Base-by-base conservation (phyloP, 2,888 invertebrate genomes). In the Mythimna albipuncta region DNA sequence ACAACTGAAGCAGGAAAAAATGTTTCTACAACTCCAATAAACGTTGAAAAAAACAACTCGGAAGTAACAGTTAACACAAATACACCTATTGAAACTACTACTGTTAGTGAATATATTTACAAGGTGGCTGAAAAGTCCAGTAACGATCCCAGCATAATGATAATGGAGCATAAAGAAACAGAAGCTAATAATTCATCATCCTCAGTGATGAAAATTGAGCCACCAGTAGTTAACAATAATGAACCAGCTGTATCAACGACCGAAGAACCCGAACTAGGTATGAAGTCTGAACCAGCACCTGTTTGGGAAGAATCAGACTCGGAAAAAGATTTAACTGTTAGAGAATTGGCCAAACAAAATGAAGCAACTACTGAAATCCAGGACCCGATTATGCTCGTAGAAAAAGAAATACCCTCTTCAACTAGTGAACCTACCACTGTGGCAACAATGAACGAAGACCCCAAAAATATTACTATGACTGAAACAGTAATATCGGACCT, bases 21-120 rank as follows among this genome's bases (percentile, higher is more conserved):
- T 61, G 19, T 32, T 16, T 50, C 63, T 7, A 59, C 50, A 10
- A 58, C 64, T 59, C 54, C 32, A 44, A 82, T 74, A 57, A 64
- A 63, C 38, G 77, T 75, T 21, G 77, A 70, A 54, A 69, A 69
- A 61, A 64, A 52, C 11, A 72, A 62, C 62, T 77, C 75, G 32
- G 85, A 79, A 69, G 79, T 41, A n/a, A 85, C 69, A 57, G 64
- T 77, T 54, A 68, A 55, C 3, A 76, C 81, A 44, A 84, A 81
- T 64, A 61, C 69, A 32, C 74, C 84, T 54, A 64, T 89, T 61
- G 92, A 94, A 91, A 92, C 91, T 6, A 94, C 94, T 38, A 95
- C 95, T 65, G 82, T 96, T 21, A 89, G 90, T 64, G 91, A 94
- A 63, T 95, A 93, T 77, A 93, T 95, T 84, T 95, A 95, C 72